These are phyloP conservation scores for Romanogobio albipinnatus DNA, from an alignment of 2,113 vertebrate species.

Conservation along the genomic window DNA sequence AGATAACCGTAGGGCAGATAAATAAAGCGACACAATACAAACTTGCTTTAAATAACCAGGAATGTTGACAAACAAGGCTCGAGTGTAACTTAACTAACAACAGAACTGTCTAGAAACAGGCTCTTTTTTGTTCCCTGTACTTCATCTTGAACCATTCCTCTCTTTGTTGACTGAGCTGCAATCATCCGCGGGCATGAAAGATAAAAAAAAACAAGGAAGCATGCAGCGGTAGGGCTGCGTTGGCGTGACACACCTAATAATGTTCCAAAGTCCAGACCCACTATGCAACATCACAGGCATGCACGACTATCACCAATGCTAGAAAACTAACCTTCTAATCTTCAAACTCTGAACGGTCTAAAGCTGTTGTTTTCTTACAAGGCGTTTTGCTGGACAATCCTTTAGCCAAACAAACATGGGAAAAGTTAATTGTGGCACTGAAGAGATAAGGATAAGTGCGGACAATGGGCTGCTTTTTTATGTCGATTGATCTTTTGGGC, in stretches of 20 bases:
- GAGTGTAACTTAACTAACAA: neutral
- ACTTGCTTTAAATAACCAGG: slow-evolving; percentile 11
- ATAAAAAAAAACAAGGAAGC: slow-evolving; percentile 3
- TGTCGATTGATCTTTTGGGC: slow-evolving; percentile 18
- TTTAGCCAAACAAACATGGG: neutral
- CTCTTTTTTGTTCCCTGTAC: neutral
- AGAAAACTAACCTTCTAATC: neutral
- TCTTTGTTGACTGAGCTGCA: neutral
- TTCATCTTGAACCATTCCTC: neutral
- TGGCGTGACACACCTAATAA: slow-evolving; percentile 25
- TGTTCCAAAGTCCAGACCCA: slow-evolving; percentile 48
- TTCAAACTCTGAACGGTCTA: neutral
- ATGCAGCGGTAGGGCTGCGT: neutral
- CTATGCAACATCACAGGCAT: neutral
- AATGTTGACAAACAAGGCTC: neutral
- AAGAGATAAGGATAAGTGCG: neutral
- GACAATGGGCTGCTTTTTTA: neutral
- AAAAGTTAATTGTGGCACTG: neutral
- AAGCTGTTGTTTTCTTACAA: neutral
- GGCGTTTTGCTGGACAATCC: neutral
- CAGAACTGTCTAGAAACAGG: neutral
- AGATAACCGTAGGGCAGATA: neutral
- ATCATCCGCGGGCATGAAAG: neutral
- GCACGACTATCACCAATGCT: neutral
- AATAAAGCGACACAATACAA: slow-evolving; percentile 36